Conservation (phyloP, 2,113 vertebrate genomes). For the crab-eating macaque (Macaca fascicularis) region T2T-MFA8v1.1 NC_088376.1:81690001-81690500, state of each 20-base stretch:
- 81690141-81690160: neutral
- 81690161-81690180: neutral
- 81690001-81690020: neutral
- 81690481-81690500: slow-evolving; percentile 85
- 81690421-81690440: slow-evolving; percentile 80
- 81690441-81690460: slow-evolving; percentile 83
- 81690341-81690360: slow-evolving; percentile 94
- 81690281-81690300: neutral
- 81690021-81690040: neutral
- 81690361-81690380: slow-evolving; percentile 91
- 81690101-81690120: neutral
- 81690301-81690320: neutral
- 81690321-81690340: neutral
- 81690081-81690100: neutral
- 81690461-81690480: slow-evolving; percentile 85
- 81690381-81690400: slow-evolving; percentile 86
- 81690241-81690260: neutral
- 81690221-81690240: neutral
- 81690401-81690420: slow-evolving; percentile 82
- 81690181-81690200: neutral
- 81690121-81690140: neutral
- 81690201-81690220: neutral
- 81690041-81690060: neutral
- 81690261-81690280: slow-evolving; percentile 10
- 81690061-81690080: neutral